Conservation (phyloP, 2,113 vertebrate species). For the Ginglymostoma cirratum region DNA sequence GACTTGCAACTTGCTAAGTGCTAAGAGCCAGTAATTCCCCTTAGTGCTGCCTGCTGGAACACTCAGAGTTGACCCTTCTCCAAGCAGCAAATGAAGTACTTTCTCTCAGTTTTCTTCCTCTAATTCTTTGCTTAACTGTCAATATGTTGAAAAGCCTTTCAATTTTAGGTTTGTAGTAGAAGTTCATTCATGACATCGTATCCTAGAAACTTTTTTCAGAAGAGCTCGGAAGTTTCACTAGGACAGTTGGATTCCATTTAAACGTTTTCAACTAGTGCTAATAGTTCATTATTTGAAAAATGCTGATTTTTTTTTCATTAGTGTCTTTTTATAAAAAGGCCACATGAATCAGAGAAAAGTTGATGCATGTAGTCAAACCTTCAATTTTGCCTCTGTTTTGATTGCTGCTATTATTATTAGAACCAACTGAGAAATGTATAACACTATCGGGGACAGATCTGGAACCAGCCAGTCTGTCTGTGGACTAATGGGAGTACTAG, state of each 20-base stretch:
- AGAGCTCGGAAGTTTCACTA: background rate
- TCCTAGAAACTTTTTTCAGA: background rate
- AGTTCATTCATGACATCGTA: background rate
- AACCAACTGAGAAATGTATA: background rate
- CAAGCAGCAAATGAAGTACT: background rate
- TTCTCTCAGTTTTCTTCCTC: background rate
- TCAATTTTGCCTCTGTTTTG: slow-evolving; percentile 4
- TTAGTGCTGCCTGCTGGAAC: background rate
- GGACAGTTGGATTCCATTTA: background rate
- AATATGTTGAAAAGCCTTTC: background rate
- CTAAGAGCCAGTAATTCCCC: background rate
- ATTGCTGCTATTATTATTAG: background rate
- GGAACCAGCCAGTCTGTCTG: background rate
- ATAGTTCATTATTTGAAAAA: background rate
- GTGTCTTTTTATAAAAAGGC: background rate
- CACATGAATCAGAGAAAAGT: background rate
- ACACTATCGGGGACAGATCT: background rate
- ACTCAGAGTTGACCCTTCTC: background rate
- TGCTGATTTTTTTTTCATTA: background rate
- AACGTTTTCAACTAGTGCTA: background rate
- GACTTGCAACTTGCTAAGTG: background rate
- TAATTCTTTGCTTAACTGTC: background rate
- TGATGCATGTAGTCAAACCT: background rate
- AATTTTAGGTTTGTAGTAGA: background rate
- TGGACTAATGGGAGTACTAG: background rate